Base-by-base conservation (phyloP, 2,113 vertebrate genomes). In the Oncorhynchus nerka region DNA sequence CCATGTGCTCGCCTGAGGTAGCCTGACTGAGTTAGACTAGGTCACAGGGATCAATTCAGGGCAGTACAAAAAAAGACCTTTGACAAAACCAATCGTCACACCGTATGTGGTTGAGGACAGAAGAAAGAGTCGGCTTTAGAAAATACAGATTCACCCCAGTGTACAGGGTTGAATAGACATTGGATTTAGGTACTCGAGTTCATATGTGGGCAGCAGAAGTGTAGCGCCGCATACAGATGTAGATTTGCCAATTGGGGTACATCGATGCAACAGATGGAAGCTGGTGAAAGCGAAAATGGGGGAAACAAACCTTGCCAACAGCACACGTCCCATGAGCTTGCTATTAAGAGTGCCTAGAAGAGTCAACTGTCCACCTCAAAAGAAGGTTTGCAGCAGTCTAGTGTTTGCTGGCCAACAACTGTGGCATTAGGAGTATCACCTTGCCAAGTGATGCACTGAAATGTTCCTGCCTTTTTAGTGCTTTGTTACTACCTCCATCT, bases 261-360 rank as follows among this genome's bases (percentile, higher is more conserved):
- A 13, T 20, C 24, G 34, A 74, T 24, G 59, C 30, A 64, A 74
- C 72, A 74, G 72, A 74, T 65, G 61, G 72, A 62, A 5, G 57
- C 72, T 74, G 59, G 61, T 45, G 34, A 62, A 74, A 74, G 65
- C 2, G 11, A 24, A 67, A 12, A 30, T 24, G n/a, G 22, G n/a
- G 57, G 32, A 65, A 74, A 64, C 22, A 39, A 67, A 67, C 26
- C 7, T 30, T 30, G 65, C 65, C 65, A 67, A 67, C 11, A 26
- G 65, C 65, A 67, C 26, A 12, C 22, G 16, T 30, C 22, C 65
- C 24, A 15, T 66, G 11, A 66, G 26, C 22, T 66, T 24, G 64
- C 24, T 66, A 66, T 66, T 15, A 15, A 66, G 16, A 55, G 51
- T 19, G 64, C 64, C 24, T 30, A 64, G 9, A 64, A n/a, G 24